A percentile compares a stretch with the other conserved stretches of the same genome.
Conservation (phyloP, 2,113 vertebrate genomes). For the Paramormyrops kingsleyae region DNA sequence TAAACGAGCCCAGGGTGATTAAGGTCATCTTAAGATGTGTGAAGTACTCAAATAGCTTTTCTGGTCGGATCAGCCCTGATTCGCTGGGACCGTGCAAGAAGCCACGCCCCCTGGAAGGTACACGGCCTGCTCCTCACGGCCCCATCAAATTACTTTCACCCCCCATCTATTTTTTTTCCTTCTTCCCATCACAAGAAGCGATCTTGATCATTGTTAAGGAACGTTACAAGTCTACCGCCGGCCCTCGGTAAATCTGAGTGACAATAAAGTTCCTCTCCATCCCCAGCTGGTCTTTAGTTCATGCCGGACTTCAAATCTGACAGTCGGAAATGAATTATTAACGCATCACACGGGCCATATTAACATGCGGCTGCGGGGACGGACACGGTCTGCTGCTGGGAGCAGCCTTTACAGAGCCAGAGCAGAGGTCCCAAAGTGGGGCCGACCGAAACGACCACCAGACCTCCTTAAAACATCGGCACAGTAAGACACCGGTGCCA, state of each 20-base stretch:
- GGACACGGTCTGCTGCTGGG: not conserved
- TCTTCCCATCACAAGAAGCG: not conserved
- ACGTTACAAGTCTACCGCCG: slow-evolving; percentile 14
- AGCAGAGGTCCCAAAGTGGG: not conserved
- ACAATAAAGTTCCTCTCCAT: not conserved
- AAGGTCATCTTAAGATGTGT: not conserved
- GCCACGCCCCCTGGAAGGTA: not conserved
- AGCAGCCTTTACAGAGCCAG: not conserved
- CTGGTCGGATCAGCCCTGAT: not conserved
- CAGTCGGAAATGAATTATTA: slow-evolving; percentile 17
- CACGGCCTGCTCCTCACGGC: too few species aligned
- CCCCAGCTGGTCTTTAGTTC: not conserved
- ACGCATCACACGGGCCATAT: not conserved
- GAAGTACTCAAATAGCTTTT: not conserved
- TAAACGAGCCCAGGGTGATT: not conserved
- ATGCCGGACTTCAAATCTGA: slow-evolving; percentile 2
- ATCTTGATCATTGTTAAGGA: slow-evolving; percentile 43
- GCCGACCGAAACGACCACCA: not conserved
- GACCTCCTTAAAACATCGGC: not conserved
- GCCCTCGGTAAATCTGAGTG: not conserved
- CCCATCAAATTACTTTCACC: not conserved
- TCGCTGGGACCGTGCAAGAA: not conserved
- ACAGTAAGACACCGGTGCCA: not conserved
- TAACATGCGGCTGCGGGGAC: not conserved
- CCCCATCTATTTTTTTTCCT: not conserved